Evolutionary conservation across 2,888 invertebrate species (phyloP), one percentile per base, ranked within the genome.

Genomic region (Amiota communis): DNA sequence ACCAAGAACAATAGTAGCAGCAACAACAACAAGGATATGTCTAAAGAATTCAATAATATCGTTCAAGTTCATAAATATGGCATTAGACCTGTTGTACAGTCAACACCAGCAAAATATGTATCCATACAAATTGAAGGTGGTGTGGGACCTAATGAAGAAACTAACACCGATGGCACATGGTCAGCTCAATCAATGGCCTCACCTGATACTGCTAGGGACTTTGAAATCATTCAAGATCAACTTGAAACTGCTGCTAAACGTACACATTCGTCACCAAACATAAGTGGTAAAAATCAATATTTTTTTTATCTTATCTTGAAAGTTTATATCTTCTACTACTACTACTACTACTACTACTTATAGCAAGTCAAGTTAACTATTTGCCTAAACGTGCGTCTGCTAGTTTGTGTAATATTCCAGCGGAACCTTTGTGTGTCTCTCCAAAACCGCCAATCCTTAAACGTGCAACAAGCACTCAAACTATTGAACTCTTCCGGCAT

Each of bases 71-170:
- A 36, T 36, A 2, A 6, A 36, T 36, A 36, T 36, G 36, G 36
- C 36, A 36, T 36, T 6, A 36, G 36, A 36, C 6, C 36, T 36
- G 36, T 36, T 2, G 2, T 36, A 36, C 2, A 36, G 36, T 6
- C 36, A 36, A 36, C 36, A 36, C 36, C 2, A 36, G 6, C 36
- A 23, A 23, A 23, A 23, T 23, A 23, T 36, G 8, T 36, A 36
- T 6, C 36, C n/a, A 63, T 63, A 63, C 63, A 63, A 63, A 63
- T 63, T n/a, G 63, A 63, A 36, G 63, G n/a, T 36, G 63, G 4
- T 8, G 13, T 53, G 2, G 53, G 13, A 36, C 63, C n/a, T 10
- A 12, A 36, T 36, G 46, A 23, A 36, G 46, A 63, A 10, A 23
- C n/a, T 36, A 46, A 11, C 23, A 23, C n/a, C n/a, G 63, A 59